These are phyloP conservation scores for Idaea biselata DNA, from an alignment of 2,888 invertebrate species.

Conservation along the genomic window DNA sequence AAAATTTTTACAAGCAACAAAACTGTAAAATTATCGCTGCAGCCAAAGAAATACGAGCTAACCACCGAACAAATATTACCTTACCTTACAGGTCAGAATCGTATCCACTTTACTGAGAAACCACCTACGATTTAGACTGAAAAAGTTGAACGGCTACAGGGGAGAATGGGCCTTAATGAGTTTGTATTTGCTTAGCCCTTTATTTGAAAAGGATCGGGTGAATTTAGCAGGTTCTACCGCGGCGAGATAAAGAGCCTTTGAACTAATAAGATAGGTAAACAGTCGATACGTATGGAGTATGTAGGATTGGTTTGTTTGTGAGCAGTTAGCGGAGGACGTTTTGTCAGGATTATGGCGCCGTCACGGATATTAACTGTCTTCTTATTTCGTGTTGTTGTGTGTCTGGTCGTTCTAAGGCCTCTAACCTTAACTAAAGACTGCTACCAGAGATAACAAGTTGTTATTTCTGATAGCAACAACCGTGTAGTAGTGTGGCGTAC, in stretches of 20 bases:
- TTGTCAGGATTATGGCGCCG: conserved; percentile 1
- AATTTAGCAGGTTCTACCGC: conserved; percentile 76
- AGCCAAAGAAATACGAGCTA: conserved; percentile 50
- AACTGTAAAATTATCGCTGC: conserved; percentile 45
- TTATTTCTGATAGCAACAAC: too few relatives aligned
- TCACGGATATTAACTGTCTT: neutral
- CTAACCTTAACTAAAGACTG: too few relatives aligned
- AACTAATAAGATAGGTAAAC: conserved; percentile 50
- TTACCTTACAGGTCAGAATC: neutral
- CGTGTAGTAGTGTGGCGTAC: too few relatives aligned
- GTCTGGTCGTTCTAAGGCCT: too few relatives aligned
- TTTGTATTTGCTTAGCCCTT: conserved; percentile 51
- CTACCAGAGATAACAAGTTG: too few relatives aligned
- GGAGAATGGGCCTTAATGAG: conserved; percentile 38
- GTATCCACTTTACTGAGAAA: neutral
- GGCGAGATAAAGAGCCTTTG: conserved; percentile 53
- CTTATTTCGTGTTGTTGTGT: too few relatives aligned
- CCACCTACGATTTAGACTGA: neutral
- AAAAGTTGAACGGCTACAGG: conserved; percentile 6
- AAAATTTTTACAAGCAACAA: conserved; percentile 19
- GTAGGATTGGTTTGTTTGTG: neutral
- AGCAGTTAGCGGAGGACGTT: neutral
- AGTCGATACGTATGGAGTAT: conserved; percentile 14
- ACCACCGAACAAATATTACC: conserved; percentile 52
- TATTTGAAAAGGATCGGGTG: conserved; percentile 66